A percentile compares a stretch with the other conserved stretches of the same genome.
Evolutionary conservation across 92 coral and sea anemone species (phyloP).

Genomic region (Porites lobata): DNA sequence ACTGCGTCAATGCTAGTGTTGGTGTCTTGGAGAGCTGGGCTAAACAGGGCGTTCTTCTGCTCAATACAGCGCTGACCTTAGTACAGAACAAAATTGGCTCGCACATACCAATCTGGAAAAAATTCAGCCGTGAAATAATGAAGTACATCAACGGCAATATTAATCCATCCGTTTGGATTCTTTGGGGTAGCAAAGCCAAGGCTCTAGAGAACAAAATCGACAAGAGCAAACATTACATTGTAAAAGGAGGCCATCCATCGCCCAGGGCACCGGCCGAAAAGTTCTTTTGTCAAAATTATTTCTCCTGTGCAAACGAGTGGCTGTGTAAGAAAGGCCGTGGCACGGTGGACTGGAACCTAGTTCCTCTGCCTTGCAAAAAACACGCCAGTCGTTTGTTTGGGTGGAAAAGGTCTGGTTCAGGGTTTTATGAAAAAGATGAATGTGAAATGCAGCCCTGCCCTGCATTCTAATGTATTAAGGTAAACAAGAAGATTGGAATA

Average conservation of each 20-base stretch:
- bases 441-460: constrained; percentile 73
- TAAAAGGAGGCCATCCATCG: constrained; percentile 74
- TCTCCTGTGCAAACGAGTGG: constrained; percentile 64
- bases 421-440: constrained; percentile 39
- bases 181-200: constrained; percentile 71
- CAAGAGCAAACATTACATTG: constrained; percentile 60
- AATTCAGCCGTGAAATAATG: constrained; percentile 35
- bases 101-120: constrained; percentile 62
- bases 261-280: constrained; percentile 44
- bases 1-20: constrained; percentile 41
- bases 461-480: not conserved
- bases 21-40: constrained; percentile 65
- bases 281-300: constrained; percentile 75
- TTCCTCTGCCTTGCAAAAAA: constrained; percentile 69
- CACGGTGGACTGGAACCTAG: constrained; percentile 67
- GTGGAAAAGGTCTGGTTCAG: constrained; percentile 34
- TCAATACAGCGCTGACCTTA: constrained; percentile 71
- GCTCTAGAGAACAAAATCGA: constrained; percentile 34
- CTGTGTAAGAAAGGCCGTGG: constrained; percentile 58
- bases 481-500: not conserved
- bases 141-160: constrained; percentile 49
- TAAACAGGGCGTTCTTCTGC: constrained; percentile 69
- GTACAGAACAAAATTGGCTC: constrained; percentile 58
- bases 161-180: constrained; percentile 69
- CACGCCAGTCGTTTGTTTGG: constrained; percentile 59